phyloP scores from a whole-genome alignment of 2,113 vertebrate species.

The Phylloscopus trochilus region DNA sequence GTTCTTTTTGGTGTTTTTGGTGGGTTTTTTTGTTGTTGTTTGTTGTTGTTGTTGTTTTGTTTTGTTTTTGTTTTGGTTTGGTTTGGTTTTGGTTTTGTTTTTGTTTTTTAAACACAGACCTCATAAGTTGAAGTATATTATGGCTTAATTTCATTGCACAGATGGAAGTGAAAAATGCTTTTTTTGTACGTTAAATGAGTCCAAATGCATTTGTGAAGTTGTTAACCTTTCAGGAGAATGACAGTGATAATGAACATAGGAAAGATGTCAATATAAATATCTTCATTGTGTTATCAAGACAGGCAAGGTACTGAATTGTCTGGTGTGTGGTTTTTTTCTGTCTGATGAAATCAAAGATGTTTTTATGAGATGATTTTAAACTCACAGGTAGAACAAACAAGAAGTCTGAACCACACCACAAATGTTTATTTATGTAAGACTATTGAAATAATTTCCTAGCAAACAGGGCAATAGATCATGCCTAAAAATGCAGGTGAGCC shows the following conservation, averaged over 20 bases:
- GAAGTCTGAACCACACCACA: neutral
- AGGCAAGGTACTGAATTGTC: neutral
- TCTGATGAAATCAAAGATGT: neutral
- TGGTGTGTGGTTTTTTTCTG: neutral
- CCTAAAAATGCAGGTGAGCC: neutral
- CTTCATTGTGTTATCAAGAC: neutral
- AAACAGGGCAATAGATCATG: neutral
- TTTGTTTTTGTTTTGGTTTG: no score
- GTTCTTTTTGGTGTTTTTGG: no score
- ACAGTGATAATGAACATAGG: neutral
- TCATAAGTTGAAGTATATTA: neutral
- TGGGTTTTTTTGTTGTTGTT: neutral
- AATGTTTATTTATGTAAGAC: neutral
- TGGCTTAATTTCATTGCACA: neutral
- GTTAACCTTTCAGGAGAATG: neutral
- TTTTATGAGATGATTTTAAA: neutral
- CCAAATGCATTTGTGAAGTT: neutral
- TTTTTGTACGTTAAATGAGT: neutral
- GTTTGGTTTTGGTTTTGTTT: no score
- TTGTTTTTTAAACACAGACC: neutral
- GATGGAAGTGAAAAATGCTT: neutral
- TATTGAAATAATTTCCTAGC: neutral
- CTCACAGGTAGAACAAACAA: neutral
- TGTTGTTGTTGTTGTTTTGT: no score
- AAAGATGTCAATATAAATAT: neutral